Base-by-base conservation (phyloP, 2,113 vertebrate genomes). In the Scomber colias region DNA sequence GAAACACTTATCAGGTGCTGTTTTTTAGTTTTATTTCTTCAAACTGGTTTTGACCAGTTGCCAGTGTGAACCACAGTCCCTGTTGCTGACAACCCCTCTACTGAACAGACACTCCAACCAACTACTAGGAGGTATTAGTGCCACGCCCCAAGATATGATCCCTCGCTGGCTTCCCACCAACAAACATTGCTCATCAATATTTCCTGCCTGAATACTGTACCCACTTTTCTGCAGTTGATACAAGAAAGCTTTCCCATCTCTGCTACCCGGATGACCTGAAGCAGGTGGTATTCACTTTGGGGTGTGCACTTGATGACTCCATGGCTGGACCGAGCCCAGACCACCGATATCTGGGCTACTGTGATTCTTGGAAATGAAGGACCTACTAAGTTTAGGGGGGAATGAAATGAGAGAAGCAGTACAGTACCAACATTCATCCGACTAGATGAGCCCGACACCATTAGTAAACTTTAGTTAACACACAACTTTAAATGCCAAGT, bases 301-400 rank as follows among this genome's bases (percentile, higher is more conserved):
- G 12, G 77, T 31, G 71, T 90, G 90, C 78, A 92, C 89, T 67
- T 65, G 54, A 70, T 83, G 81, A 88, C 89, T 90, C 87, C 1
- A 49, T 8, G 59, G 66, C 56, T 90, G 89, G 82, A 82, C 19
- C 9, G 3, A 35, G 71, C 67, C 83, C 83, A 84, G 63, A 46
- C 81, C 14, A 17, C 67, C 82, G 84, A 89, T 84, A 79, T 91
- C 67, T 79, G 86, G 46, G 65, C 85, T 64, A 44, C 57, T 51
- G 72, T 69, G 71, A 60, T 92, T 92, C 90, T 87, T 91, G 86
- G 92, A 91, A 92, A 85, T 10, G 77, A 61, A 80, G 80, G 59
- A 75, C 88, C 83, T 74, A 61, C 91, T 94, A 93, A 91, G 81
- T 93, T 94, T 90, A 90, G 90, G 59, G 12, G 13, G 51, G 71